Percentiles rank a stretch among this genome's conserved stretches.
phyloP scores from a whole-genome alignment of 2,888 invertebrate species.

The Onthophagus sagittarius region DNA sequence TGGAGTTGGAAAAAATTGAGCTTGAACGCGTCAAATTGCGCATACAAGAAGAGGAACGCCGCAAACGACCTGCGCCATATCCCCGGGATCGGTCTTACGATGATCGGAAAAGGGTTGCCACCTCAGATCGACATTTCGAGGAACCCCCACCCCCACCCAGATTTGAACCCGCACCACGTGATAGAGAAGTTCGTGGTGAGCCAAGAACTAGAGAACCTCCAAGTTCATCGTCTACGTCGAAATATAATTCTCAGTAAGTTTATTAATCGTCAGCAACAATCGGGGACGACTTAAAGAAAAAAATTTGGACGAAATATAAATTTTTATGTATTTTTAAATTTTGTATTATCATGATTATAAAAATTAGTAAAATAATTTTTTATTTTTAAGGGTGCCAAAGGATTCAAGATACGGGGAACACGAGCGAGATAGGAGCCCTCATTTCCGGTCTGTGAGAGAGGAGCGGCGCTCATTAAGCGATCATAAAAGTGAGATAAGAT shows the following conservation, averaged over 20 bases:
- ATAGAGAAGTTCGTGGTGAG: slow-evolving; percentile 8
- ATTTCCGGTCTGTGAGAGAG: slow-evolving; percentile 37
- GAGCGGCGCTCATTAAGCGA: slow-evolving; percentile 37
- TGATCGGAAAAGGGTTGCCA: slow-evolving; percentile 42
- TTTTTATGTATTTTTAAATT: background rate
- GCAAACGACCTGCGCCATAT: slow-evolving; percentile 54
- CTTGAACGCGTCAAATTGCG: slow-evolving; percentile 72
- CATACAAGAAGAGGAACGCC: slow-evolving; percentile 58
- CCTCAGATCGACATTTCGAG: slow-evolving; percentile 47
- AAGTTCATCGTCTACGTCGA: slow-evolving; percentile 8
- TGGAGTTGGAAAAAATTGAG: slow-evolving; percentile 73
- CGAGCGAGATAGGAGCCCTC: slow-evolving; percentile 42
- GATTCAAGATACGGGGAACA: slow-evolving; percentile 37
- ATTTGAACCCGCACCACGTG: slow-evolving; percentile 51
- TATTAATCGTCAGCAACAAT: background rate
- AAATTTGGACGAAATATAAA: too few relatives aligned
- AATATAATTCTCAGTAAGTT: slow-evolving; percentile 26
- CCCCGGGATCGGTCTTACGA: slow-evolving; percentile 44
- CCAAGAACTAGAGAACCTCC: background rate
- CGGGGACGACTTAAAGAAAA: too few relatives aligned
- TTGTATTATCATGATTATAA: background rate
- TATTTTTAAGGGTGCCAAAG: slow-evolving; percentile 29
- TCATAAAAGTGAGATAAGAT: slow-evolving; percentile 35
- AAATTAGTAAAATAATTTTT: background rate
- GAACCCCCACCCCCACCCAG: slow-evolving; percentile 58